Conservation (phyloP, 2,113 vertebrate species). For the Seriola aureovittata region DNA sequence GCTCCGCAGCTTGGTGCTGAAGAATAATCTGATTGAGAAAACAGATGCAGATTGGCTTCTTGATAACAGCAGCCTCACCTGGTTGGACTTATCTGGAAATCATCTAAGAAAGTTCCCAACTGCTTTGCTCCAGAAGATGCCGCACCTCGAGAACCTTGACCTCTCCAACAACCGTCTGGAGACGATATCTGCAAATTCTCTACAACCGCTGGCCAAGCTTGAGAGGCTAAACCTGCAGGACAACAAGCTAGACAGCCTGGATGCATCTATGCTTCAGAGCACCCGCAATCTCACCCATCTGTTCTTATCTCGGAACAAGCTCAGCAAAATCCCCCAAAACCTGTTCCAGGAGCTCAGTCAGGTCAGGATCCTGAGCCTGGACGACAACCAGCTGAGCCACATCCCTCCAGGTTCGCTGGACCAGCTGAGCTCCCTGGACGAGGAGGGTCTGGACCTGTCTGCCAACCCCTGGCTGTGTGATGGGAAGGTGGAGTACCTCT, state of each 20-base stretch:
- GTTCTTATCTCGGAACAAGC: conserved; percentile 84
- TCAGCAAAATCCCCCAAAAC: conserved; percentile 66
- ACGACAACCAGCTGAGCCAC: conserved; percentile 83
- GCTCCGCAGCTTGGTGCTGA: conserved; percentile 86
- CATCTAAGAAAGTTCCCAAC: conserved; percentile 68
- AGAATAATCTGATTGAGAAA: conserved; percentile 79
- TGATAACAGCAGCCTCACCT: conserved; percentile 73
- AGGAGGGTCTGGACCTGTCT: conserved; percentile 83
- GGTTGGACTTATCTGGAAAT: conserved; percentile 87
- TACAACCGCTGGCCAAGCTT: conserved; percentile 72
- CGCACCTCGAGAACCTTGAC: conserved; percentile 81
- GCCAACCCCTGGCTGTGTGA: conserved; percentile 89
- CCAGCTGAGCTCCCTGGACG: conserved; percentile 68
- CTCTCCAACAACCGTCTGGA: conserved; percentile 85
- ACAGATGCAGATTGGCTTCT: conserved; percentile 76
- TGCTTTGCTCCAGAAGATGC: conserved; percentile 72
- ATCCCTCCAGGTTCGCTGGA: conserved; percentile 74
- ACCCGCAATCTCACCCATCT: conserved; percentile 77
- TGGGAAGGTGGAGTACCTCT: conserved; percentile 72
- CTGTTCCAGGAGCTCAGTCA: conserved; percentile 73
- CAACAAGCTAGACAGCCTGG: conserved; percentile 82
- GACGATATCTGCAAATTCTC: conserved; percentile 53
- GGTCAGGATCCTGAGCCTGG: conserved; percentile 81
- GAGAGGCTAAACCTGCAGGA: conserved; percentile 83
- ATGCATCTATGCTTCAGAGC: conserved; percentile 51